Evolutionary conservation across 2,888 invertebrate species (phyloP), one percentile per base, ranked within the genome.

Genomic region (Rhorus exstirpatorius): DNA sequence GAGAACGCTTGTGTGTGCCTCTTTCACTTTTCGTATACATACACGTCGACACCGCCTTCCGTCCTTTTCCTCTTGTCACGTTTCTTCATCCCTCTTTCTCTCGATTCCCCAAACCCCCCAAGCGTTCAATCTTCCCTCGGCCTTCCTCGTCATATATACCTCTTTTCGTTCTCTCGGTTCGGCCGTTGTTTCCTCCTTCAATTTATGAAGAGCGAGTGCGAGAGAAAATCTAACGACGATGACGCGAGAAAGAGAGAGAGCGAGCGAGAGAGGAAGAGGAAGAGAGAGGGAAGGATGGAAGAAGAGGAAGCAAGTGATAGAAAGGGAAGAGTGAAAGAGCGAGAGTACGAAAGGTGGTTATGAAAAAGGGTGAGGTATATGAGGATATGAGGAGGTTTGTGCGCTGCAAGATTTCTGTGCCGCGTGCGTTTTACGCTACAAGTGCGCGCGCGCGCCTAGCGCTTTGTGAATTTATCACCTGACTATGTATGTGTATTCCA

Each of bases 1-100:
- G 89, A 90, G 88, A 84, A 86, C 87, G 88, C 87, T 87, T 87
- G 83, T 84, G 81, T 84, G 88, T 88, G 88, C 87, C 88, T 90
- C 90, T 88, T 89, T 88, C 87, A 89, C 89, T 89, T 88, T 87
- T 86, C 87, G 85, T 86, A 87, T 44, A 87, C 58, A 78, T 46
- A 46, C 60, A 70, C 79, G 76, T 46, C 72, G 78, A 51, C 84
- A 84, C 70, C 82, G 58, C 55, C 35, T 53, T 26, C 51, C 35
- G 51, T 82, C 49, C 60, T 68, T 75, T 67, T 41, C 49, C 70
- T 51, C 58, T 46, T 67, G 26, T 19, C 68, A 44, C 68, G 35
- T 55, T 67, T 63, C 60, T 74, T 55, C 46, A 7, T 74, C 55
- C 46, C 61, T 67, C 49, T 58, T 72, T 61, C 44, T 55, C 55